Percentiles rank a stretch among this genome's conserved stretches.
phyloP scores from a whole-genome alignment of 2,797 vertebrate genomes.

The Bovichtus variegatus region DNA sequence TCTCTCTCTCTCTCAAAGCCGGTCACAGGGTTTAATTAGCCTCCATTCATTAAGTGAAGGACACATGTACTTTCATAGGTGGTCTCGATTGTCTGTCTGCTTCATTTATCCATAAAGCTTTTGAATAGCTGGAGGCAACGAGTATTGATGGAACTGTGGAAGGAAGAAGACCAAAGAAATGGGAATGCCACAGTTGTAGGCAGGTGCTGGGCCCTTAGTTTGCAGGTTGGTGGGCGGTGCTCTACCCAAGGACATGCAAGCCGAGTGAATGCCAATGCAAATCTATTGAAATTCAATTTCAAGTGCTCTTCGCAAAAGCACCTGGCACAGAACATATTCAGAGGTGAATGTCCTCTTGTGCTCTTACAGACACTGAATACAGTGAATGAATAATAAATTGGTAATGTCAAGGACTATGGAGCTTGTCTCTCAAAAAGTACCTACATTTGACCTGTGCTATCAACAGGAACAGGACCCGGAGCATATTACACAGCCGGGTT shows the following conservation, averaged over 20 bases:
- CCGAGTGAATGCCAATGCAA: constrained; percentile 74
- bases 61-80: constrained; percentile 63
- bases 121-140: constrained; percentile 66
- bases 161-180: constrained; percentile 56
- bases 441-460: constrained; percentile 61
- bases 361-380: constrained; percentile 58
- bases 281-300: constrained; percentile 81
- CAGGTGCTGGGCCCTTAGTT: constrained; percentile 62
- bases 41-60: constrained; percentile 71
- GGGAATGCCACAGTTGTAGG: constrained; percentile 66
- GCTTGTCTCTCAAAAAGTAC: constrained; percentile 45
- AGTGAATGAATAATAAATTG: constrained; percentile 74
- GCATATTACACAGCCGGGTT: constrained; percentile 24
- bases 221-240: constrained; percentile 51
- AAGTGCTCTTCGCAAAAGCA: constrained; percentile 70
- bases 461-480: constrained; percentile 32
- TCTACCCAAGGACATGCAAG: constrained; percentile 71
- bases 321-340: constrained; percentile 69
- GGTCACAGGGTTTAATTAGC: constrained; percentile 64
- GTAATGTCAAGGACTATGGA: constrained; percentile 65
- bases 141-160: constrained; percentile 63
- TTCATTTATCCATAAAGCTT: constrained; percentile 53
- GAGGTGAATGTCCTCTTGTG: constrained; percentile 64
- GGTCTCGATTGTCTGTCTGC: constrained; percentile 51
- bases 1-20: constrained; percentile 41